Conservation (phyloP, 1,140 invertebrate genomes). For the Hyles vespertilio region DNA sequence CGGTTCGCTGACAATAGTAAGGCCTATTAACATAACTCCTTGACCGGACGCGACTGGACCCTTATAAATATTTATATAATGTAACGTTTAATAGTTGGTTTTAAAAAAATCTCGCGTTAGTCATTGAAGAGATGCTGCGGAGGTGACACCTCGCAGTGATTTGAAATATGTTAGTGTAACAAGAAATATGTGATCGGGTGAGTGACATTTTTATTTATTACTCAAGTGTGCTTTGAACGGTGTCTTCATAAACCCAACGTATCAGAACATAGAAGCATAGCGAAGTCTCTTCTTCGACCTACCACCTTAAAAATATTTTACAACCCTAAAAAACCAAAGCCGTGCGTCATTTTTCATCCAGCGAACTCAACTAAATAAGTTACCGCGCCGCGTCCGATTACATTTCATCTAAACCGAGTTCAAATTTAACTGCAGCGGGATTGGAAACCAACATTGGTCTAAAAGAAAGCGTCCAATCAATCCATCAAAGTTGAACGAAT, state of each 20-base stretch:
- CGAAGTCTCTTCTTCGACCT: too few relatives aligned
- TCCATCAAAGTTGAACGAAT: slow-evolving; percentile 6
- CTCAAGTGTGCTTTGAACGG: too few relatives aligned
- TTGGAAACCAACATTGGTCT: too few relatives aligned
- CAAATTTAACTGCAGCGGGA: too few relatives aligned
- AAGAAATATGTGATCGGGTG: slow-evolving; percentile 8
- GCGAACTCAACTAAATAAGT: too few relatives aligned
- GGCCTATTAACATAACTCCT: slow-evolving; percentile 71
- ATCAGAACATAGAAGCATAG: too few relatives aligned
- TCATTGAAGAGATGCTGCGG: slow-evolving; percentile 44
- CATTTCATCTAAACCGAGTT: too few relatives aligned
- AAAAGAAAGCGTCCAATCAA: slow-evolving; percentile 2
- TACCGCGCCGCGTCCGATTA: too few relatives aligned
- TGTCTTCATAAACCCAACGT: too few relatives aligned
- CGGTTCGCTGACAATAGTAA: slow-evolving; percentile 55
- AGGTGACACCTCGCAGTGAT: slow-evolving; percentile 23
- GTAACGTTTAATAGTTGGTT: slow-evolving; percentile 33
- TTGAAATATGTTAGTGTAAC: slow-evolving; percentile 14
- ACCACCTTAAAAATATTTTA: too few relatives aligned
- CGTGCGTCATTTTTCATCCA: too few relatives aligned
- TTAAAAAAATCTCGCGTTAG: slow-evolving; percentile 36
- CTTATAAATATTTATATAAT: slow-evolving; percentile 69
- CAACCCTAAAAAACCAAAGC: too few relatives aligned
- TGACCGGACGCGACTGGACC: slow-evolving; percentile 61
- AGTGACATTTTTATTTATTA: slow-evolving; percentile 4